These are phyloP conservation scores for Troides helena DNA, from an alignment of 2,888 invertebrate genomes.

Conservation along the genomic window DNA sequence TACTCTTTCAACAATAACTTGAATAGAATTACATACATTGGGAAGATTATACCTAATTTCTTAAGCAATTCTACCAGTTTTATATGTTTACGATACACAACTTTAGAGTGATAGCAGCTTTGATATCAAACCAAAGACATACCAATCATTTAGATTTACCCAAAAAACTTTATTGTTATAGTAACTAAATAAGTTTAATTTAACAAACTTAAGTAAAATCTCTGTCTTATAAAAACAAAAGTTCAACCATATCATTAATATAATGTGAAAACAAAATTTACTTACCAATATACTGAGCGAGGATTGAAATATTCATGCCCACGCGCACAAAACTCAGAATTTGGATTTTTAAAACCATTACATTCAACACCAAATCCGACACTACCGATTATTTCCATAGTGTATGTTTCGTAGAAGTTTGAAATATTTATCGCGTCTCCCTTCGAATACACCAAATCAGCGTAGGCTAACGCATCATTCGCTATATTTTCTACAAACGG, in stretches of 20 bases:
- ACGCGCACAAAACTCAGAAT: constrained; percentile 75
- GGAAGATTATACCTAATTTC: too few species aligned
- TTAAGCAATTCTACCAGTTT: too few species aligned
- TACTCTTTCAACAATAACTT: too few species aligned
- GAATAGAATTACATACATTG: too few species aligned
- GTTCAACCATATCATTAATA: not conserved
- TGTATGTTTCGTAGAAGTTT: constrained; percentile 79
- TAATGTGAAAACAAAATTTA: constrained; percentile 23
- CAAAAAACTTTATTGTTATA: too few species aligned
- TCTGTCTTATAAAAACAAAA: not conserved
- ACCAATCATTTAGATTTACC: too few species aligned
- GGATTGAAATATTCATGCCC: constrained; percentile 71
- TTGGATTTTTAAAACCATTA: constrained; percentile 76
- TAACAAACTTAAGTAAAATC: not conserved
- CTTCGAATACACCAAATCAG: constrained; percentile 50
- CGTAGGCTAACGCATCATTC: constrained; percentile 68
- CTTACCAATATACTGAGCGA: constrained; percentile 63
- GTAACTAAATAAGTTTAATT: too few species aligned
- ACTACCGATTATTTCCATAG: constrained; percentile 82
- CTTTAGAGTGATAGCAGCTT: too few species aligned
- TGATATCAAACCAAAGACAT: too few species aligned
- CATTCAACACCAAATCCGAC: constrained; percentile 83
- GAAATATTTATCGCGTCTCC: constrained; percentile 72
- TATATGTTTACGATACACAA: too few species aligned
- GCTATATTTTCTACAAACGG: constrained; percentile 80